Conservation (phyloP, 2,113 vertebrate species). For the Corythaixoides concolor region DNA sequence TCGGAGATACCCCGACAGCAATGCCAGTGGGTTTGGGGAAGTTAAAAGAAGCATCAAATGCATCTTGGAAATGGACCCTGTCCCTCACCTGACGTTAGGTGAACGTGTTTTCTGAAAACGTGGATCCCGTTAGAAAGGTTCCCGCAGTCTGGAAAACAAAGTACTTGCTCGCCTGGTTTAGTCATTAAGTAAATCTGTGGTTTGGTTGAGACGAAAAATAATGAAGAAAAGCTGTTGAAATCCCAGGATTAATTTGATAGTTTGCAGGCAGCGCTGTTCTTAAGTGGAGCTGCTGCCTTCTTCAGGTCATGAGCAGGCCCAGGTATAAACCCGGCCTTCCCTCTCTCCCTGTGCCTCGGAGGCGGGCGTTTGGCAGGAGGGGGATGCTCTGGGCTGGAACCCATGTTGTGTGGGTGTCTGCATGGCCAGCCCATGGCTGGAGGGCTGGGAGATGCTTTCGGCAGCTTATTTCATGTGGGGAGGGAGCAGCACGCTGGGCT, state of each 20-base stretch:
- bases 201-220: slow-evolving; percentile 70
- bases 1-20: not conserved
- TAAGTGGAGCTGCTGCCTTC: slow-evolving; percentile 29
- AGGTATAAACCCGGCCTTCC: slow-evolving; percentile 34
- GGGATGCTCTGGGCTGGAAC: not conserved
- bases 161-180: slow-evolving; percentile 54
- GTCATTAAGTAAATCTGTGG: slow-evolving; percentile 75
- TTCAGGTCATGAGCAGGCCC: slow-evolving; percentile 1
- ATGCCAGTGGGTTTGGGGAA: not conserved
- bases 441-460: not conserved
- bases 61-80: not conserved
- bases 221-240: slow-evolving; percentile 77
- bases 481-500: not conserved
- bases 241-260: slow-evolving; percentile 61
- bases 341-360: not conserved
- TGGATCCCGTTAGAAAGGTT: slow-evolving; percentile 57
- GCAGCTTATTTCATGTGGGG: not conserved
- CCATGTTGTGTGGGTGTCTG: not conserved
- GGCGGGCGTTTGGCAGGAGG: slow-evolving; percentile 35
- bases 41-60: not conserved
- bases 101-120: slow-evolving; percentile 16
- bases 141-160: slow-evolving; percentile 64
- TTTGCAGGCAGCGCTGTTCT: slow-evolving; percentile 54
- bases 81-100: not conserved
- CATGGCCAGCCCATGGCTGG: not conserved